phyloP scores from a whole-genome alignment of 2,888 invertebrate species.

The Ypsolopha sequella region DNA sequence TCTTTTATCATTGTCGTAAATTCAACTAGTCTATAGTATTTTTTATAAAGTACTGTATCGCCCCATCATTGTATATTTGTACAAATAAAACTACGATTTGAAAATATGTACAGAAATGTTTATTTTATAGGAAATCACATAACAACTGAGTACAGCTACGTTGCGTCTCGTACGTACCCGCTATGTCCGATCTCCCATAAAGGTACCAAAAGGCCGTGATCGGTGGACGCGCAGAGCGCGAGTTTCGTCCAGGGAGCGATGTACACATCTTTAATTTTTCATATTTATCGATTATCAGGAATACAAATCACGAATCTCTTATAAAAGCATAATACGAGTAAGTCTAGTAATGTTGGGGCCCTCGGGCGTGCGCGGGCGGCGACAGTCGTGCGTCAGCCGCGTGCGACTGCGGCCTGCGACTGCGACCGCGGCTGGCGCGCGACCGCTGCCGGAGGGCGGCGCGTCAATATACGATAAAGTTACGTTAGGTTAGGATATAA shows the following conservation, averaged over 20 bases:
- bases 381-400: constrained; percentile 1
- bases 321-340: constrained; percentile 66
- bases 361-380: constrained; percentile 9
- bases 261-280: constrained; percentile 59
- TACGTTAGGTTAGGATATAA: constrained; percentile 3
- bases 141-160: constrained; percentile 47
- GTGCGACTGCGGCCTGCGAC: constrained; percentile 6
- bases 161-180: constrained; percentile 34
- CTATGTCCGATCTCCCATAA: constrained; percentile 44
- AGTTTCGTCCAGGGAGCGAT: constrained; percentile 55
- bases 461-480: constrained; percentile 2
- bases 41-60: constrained; percentile 25
- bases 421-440: constrained; percentile 5
- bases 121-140: constrained; percentile 61
- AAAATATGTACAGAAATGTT: constrained; percentile 69
- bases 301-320: constrained; percentile 69
- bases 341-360: constrained; percentile 29
- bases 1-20: constrained; percentile 2
- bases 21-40: constrained; percentile 21
- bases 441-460: constrained; percentile 6
- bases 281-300: constrained; percentile 61
- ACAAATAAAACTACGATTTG: constrained; percentile 58
- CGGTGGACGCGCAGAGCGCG: constrained; percentile 17
- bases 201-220: constrained; percentile 39
- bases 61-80: constrained; percentile 9